Conservation (phyloP, 2,888 invertebrate genomes). For the Diarsia brunnea region DNA sequence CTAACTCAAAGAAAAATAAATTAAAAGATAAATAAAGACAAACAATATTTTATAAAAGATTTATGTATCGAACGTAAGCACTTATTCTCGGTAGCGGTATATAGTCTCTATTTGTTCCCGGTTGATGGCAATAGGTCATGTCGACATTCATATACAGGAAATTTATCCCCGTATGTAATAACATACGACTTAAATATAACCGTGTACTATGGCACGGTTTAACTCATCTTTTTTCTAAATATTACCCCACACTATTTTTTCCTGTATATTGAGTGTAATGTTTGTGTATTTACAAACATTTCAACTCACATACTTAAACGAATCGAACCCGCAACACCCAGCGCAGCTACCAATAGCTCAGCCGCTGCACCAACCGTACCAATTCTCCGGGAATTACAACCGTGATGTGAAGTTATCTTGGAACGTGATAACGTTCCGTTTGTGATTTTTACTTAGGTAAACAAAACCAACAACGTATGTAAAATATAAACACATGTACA, state of each 20-base stretch:
- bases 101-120: neutral
- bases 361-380: neutral
- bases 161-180: neutral
- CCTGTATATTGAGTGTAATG: no score
- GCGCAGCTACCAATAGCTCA: neutral
- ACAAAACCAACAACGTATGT: neutral
- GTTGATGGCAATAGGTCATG: neutral
- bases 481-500: neutral
- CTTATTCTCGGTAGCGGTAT: neutral
- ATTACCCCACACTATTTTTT: neutral
- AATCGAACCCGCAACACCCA: neutral
- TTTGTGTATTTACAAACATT: neutral
- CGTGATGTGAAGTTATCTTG: neutral
- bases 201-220: neutral
- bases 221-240: neutral
- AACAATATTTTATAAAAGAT: no score
- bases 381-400: fast-evolving
- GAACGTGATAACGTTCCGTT: no score
- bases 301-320: neutral
- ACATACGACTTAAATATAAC: neutral
- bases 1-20: no score
- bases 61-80: neutral
- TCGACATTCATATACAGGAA: no score
- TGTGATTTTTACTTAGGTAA: neutral
- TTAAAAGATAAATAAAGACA: no score